These are phyloP conservation scores for Ptychobarbus kaznakovi DNA, from an alignment of 2,797 vertebrate genomes.

Conservation along the genomic window DNA sequence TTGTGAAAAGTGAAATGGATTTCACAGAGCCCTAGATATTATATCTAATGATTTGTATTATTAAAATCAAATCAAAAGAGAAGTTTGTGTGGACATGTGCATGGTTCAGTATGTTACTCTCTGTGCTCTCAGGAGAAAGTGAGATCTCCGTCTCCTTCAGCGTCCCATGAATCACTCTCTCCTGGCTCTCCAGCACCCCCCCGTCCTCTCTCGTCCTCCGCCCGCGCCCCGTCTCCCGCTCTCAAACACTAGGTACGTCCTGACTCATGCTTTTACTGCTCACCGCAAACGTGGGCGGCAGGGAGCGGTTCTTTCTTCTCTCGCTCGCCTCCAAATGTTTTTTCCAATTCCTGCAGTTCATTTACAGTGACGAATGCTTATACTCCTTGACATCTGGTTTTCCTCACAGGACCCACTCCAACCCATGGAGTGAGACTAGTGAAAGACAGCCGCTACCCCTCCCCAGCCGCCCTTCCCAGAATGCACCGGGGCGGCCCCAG, in stretches of 20 bases:
- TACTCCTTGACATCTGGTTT: not conserved
- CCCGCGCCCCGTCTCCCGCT: slow-evolving; percentile 53
- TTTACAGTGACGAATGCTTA: not conserved
- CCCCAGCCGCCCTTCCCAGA: slow-evolving; percentile 67
- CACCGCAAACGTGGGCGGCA: not conserved
- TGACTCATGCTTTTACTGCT: not conserved
- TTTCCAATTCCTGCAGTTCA: slow-evolving; percentile 11
- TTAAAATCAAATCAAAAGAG: not conserved
- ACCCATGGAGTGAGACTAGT: slow-evolving; percentile 80
- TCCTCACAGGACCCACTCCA: slow-evolving; percentile 77
- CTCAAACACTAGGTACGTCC: slow-evolving; percentile 59
- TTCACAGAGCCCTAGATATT: not conserved
- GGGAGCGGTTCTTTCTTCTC: not conserved
- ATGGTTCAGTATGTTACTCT: not conserved
- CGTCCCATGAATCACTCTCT: slow-evolving; percentile 50
- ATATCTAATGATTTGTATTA: too few species aligned
- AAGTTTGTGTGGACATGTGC: not conserved
- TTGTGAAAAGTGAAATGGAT: too few species aligned
- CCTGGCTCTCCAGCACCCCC: slow-evolving; percentile 58
- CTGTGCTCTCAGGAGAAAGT: slow-evolving; percentile 51
- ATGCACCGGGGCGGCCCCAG: slow-evolving; percentile 62
- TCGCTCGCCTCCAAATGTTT: not conserved
- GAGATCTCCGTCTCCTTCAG: slow-evolving; percentile 58
- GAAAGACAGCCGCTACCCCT: slow-evolving; percentile 82
- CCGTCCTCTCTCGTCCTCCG: slow-evolving; percentile 56